phyloP scores from a whole-genome alignment of 2,113 vertebrate species.

The Axis porcinus region DNA sequence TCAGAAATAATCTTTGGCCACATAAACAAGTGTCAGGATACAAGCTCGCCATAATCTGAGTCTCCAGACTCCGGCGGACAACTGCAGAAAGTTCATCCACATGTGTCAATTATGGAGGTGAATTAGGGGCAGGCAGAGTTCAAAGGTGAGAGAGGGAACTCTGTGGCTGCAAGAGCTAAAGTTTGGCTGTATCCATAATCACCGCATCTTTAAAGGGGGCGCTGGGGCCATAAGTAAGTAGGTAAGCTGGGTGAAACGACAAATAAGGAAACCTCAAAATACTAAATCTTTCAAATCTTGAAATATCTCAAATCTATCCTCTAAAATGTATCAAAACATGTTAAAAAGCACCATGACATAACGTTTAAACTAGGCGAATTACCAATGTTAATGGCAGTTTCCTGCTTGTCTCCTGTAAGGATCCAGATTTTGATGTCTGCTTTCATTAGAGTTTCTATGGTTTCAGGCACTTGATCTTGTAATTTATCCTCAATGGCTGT shows the following conservation, averaged over 20 bases:
- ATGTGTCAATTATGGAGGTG: fast-evolving
- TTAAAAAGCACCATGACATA: background rate
- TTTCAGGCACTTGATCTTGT: slow-evolving; percentile 97
- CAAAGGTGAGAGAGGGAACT: background rate
- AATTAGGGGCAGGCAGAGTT: background rate
- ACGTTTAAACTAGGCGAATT: slow-evolving; percentile 25
- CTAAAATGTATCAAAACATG: background rate
- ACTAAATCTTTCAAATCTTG: background rate
- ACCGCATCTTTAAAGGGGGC: background rate
- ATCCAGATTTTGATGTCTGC: slow-evolving; percentile 99
- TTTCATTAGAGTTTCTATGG: slow-evolving; percentile 97
- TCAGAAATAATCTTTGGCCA: background rate
- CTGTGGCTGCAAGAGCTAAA: background rate
- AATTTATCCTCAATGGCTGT: slow-evolving; percentile 98
- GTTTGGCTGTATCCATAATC: background rate
- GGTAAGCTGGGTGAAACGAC: background rate
- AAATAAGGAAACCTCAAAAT: background rate
- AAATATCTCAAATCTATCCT: background rate
- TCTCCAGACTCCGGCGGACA: background rate
- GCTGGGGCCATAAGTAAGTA: background rate
- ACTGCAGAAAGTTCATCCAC: background rate
- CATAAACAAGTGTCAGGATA: background rate
- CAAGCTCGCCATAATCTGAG: background rate
- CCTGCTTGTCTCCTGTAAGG: slow-evolving; percentile 98
- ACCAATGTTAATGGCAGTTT: slow-evolving; percentile 99